These are phyloP conservation scores for Semicossyphus pulcher DNA, from an alignment of 2,113 vertebrate species.

Conservation along the genomic window DNA sequence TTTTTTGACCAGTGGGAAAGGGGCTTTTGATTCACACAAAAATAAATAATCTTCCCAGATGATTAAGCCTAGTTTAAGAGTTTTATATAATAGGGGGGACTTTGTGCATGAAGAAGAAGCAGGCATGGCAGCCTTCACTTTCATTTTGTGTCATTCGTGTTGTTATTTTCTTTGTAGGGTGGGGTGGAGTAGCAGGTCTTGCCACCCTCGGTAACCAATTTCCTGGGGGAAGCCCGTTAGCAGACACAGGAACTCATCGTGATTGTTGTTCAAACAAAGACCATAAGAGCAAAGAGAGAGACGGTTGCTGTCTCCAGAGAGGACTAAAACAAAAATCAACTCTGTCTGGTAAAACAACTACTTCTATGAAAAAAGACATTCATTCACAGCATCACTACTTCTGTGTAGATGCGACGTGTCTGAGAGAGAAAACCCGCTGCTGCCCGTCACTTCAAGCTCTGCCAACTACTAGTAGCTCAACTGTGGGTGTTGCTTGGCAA, in stretches of 20 bases:
- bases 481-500: constrained; percentile 71
- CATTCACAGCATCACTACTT: not conserved
- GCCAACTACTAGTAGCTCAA: constrained; percentile 53
- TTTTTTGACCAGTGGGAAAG: too few relatives aligned
- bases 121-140: not conserved
- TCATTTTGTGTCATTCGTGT: not conserved
- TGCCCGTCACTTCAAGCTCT: constrained; percentile 45
- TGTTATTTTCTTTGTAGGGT: not conserved
- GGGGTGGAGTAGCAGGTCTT: not conserved
- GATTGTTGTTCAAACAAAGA: not conserved
- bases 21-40: too few relatives aligned
- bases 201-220: not conserved
- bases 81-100: not conserved
- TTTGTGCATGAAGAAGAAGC: not conserved
- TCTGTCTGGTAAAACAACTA: not conserved
- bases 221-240: constrained; percentile 13
- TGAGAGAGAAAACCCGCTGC: constrained; percentile 37
- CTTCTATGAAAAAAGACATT: too few relatives aligned
- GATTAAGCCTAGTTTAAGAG: not conserved
- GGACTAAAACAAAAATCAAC: not conserved
- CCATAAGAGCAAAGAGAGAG: not conserved
- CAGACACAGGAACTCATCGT: not conserved
- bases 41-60: too few relatives aligned
- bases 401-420: not conserved
- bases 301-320: not conserved